These are phyloP conservation scores for Ophraella communa DNA, from an alignment of 2,888 invertebrate genomes.

Conservation along the genomic window DNA sequence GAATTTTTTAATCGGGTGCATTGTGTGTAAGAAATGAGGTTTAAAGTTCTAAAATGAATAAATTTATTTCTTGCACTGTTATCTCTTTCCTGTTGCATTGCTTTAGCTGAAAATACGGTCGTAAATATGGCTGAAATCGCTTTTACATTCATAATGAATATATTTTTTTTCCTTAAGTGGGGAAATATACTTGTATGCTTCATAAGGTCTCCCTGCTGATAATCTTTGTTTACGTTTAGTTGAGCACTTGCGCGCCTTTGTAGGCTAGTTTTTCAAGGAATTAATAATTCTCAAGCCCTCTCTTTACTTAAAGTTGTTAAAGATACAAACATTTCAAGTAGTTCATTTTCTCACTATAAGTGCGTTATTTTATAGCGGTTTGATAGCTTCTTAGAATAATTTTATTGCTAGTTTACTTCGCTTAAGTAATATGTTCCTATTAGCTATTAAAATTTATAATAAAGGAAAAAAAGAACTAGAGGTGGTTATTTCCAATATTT, in stretches of 20 bases:
- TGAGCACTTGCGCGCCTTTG: constrained; percentile 3
- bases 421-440: too few species aligned
- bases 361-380: not conserved
- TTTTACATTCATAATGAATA: constrained; percentile 47
- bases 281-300: constrained; percentile 7
- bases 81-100: constrained; percentile 50
- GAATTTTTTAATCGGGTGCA: constrained; percentile 52
- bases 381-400: not conserved
- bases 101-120: constrained; percentile 43
- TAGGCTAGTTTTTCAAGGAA: constrained; percentile 9
- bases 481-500: too few species aligned
- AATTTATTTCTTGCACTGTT: constrained; percentile 49
- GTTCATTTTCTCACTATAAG: not conserved
- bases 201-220: constrained; percentile 30
- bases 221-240: constrained; percentile 27
- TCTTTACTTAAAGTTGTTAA: not conserved
- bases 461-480: too few species aligned
- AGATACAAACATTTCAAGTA: not conserved
- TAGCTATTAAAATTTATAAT: too few species aligned
- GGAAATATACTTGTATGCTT: constrained; percentile 31
- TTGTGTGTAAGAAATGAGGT: constrained; percentile 51
- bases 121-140: constrained; percentile 43
- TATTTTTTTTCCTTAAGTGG: constrained; percentile 41
- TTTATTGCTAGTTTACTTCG: not conserved
- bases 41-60: constrained; percentile 48